Conservation (phyloP, 1,140 invertebrate species). For the Lamellibrachia luymesi region DNA sequence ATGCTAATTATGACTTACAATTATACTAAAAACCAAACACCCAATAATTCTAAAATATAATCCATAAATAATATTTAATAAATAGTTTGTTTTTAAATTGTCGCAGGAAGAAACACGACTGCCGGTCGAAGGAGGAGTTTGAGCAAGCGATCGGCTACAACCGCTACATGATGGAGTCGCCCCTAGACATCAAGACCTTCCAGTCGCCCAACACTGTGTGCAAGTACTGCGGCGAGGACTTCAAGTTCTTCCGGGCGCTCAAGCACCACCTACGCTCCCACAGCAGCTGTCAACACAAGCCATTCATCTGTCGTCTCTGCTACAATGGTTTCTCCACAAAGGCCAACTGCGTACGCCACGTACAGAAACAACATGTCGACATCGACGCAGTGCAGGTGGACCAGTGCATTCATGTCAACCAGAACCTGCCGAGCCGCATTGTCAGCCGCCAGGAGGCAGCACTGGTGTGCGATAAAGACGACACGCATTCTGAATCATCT, state of each 20-base stretch:
- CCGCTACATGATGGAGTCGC: conserved; percentile 69
- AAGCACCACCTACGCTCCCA: conserved; percentile 56
- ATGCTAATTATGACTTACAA: neutral
- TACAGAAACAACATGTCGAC: conserved; percentile 55
- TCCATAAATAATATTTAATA: neutral
- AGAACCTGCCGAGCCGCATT: neutral
- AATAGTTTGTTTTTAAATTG: neutral
- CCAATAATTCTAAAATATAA: neutral
- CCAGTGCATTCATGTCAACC: conserved; percentile 20
- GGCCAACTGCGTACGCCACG: conserved; percentile 57
- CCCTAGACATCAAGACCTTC: conserved; percentile 30
- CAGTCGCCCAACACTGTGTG: conserved; percentile 55
- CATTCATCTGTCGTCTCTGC: conserved; percentile 54
- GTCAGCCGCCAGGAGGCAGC: neutral
- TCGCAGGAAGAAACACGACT: conserved; percentile 73
- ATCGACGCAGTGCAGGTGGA: conserved; percentile 19
- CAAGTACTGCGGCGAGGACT: conserved; percentile 58
- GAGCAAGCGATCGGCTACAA: conserved; percentile 83
- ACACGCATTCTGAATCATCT: neutral
- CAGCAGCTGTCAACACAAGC: conserved; percentile 54
- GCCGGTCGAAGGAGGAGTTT: conserved; percentile 79
- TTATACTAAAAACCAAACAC: neutral
- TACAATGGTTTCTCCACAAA: conserved; percentile 57
- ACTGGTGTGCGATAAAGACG: neutral
- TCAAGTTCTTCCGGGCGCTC: conserved; percentile 56